Evolutionary conservation across 2,113 vertebrate species (phyloP).

Genomic region (Crotalus tigris): DNA sequence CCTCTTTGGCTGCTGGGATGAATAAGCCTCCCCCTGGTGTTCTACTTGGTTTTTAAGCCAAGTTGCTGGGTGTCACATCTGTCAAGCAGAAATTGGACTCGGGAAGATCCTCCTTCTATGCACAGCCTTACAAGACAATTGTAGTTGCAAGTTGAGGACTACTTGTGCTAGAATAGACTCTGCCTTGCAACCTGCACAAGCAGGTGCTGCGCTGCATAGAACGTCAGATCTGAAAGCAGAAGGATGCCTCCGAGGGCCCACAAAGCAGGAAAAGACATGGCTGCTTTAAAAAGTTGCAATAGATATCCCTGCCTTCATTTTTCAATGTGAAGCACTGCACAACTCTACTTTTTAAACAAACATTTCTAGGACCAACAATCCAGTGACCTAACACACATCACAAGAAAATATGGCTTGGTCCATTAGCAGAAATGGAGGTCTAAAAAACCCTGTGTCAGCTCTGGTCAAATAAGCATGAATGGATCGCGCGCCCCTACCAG

Average conservation of each 20-base stretch:
- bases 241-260: neutral
- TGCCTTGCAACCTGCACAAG: neutral
- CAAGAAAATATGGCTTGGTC: neutral
- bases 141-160: neutral
- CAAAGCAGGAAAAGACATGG: neutral
- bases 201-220: neutral
- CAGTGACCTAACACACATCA: neutral
- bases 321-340: neutral
- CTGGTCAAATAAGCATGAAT: neutral
- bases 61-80: neutral
- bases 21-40: neutral
- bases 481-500: neutral
- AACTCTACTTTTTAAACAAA: neutral
- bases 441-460: neutral
- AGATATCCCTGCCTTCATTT: neutral
- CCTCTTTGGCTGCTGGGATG: neutral
- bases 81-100: neutral
- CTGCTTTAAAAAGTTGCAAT: neutral
- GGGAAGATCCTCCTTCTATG: neutral
- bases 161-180: neutral
- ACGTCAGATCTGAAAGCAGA: neutral
- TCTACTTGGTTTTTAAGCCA: neutral
- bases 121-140: neutral
- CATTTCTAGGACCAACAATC: neutral
- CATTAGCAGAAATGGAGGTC: neutral